Conservation (phyloP, 2,113 vertebrate species). For the Pavo muticus region DNA sequence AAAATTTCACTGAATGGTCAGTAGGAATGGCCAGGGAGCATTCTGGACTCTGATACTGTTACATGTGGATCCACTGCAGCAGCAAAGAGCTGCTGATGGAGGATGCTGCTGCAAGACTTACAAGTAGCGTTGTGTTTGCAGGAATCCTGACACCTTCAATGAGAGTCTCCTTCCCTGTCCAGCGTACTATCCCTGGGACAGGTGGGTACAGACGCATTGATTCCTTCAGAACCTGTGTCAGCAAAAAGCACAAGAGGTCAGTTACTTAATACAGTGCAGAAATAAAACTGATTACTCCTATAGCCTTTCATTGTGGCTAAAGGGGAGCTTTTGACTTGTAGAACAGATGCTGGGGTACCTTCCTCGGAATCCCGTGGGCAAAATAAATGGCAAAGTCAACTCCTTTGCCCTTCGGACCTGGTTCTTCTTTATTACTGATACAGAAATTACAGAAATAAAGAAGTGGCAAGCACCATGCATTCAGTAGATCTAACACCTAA, state of each 20-base stretch:
- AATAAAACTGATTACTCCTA: not conserved
- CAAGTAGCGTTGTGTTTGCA: slow-evolving; percentile 60
- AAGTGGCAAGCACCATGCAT: not conserved
- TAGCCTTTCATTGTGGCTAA: not conserved
- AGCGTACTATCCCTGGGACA: slow-evolving; percentile 79
- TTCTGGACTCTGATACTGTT: not conserved
- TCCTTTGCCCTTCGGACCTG: not conserved
- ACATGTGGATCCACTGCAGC: not conserved
- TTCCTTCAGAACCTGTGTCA: slow-evolving; percentile 88
- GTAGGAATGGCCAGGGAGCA: not conserved
- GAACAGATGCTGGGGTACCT: not conserved
- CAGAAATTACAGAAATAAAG: not conserved
- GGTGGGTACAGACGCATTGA: slow-evolving; percentile 87
- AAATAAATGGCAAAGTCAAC: not conserved
- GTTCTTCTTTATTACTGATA: not conserved
- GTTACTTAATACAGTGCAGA: not conserved
- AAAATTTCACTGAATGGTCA: not conserved
- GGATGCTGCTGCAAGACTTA: slow-evolving; percentile 43
- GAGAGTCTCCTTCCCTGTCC: slow-evolving; percentile 76
- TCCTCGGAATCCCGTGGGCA: not conserved
- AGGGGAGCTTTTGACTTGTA: not conserved
- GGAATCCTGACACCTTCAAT: slow-evolving; percentile 83
- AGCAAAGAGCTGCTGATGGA: not conserved
- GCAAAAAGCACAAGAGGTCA: not conserved
- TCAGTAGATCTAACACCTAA: not conserved